These are phyloP conservation scores for Heliconius erato DNA, from an alignment of 2,888 invertebrate genomes.

Conservation along the genomic window DNA sequence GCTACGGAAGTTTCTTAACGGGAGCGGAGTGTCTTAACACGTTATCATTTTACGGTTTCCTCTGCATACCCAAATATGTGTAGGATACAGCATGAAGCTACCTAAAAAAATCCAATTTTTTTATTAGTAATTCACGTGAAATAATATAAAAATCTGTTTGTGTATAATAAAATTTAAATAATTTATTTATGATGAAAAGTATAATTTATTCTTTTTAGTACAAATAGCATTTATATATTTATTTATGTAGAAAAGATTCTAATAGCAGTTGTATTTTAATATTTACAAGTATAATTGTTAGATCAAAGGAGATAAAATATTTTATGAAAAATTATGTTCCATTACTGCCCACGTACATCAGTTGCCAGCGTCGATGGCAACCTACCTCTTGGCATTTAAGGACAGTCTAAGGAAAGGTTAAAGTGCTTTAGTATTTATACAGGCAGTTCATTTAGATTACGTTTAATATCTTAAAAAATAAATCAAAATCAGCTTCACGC, in stretches of 20 bases:
- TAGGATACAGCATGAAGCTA: no score
- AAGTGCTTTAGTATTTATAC: constrained; percentile 29
- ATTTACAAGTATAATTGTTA: background rate
- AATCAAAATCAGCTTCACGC: no score
- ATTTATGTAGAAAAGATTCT: background rate
- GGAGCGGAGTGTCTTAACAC: no score
- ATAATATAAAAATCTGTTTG: background rate
- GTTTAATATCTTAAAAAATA: constrained; percentile 1
- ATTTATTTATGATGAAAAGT: background rate
- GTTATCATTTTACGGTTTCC: no score
- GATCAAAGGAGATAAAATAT: background rate
- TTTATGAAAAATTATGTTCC: background rate
- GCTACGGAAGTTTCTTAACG: no score
- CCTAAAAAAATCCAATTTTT: background rate
- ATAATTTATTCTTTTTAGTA: background rate
- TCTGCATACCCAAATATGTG: no score
- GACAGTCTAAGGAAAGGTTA: constrained; percentile 33
- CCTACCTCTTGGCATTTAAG: constrained; percentile 34
- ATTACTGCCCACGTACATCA: constrained; percentile 17
- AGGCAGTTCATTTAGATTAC: constrained; percentile 2
- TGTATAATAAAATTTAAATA: background rate
- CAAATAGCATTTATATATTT: background rate
- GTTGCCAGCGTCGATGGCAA: background rate
- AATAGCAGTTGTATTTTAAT: background rate
- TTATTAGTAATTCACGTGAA: background rate